These are phyloP conservation scores for Formica exsecta DNA, from an alignment of 1,140 invertebrate genomes.

Conservation along the genomic window DNA sequence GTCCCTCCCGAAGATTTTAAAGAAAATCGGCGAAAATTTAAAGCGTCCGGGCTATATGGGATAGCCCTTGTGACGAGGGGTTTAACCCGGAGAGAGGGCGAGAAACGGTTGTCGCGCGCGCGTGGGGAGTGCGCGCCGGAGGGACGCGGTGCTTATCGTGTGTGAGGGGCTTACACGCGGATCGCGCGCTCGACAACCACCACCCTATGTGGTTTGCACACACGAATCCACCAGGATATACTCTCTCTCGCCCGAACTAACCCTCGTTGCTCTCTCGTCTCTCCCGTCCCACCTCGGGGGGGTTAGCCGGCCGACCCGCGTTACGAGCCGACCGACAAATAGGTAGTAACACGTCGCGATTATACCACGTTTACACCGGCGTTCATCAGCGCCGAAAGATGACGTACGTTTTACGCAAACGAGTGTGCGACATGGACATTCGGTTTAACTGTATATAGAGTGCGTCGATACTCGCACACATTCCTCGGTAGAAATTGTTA, in stretches of 20 bases:
- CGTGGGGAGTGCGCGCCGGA: slow-evolving; percentile 55
- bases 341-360: slow-evolving; percentile 84
- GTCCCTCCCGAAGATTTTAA: slow-evolving; percentile 81
- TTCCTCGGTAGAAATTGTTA: not conserved
- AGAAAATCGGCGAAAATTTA: slow-evolving; percentile 86
- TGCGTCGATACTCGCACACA: not conserved
- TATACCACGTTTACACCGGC: slow-evolving; percentile 80
- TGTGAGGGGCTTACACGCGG: slow-evolving; percentile 84
- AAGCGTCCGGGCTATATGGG: slow-evolving; percentile 69
- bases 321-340: slow-evolving; percentile 81
- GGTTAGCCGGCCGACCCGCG: slow-evolving; percentile 23
- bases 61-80: slow-evolving; percentile 21
- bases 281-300: not conserved
- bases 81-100: slow-evolving; percentile 38
- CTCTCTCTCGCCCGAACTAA: slow-evolving; percentile 69
- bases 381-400: slow-evolving; percentile 71
- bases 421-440: slow-evolving; percentile 16
- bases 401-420: slow-evolving; percentile 69
- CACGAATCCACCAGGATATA: slow-evolving; percentile 69
- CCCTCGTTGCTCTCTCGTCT: slow-evolving; percentile 35
- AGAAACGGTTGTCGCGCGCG: slow-evolving; percentile 41
- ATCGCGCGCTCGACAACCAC: slow-evolving; percentile 80
- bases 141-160: slow-evolving; percentile 82
- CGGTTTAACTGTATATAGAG: slow-evolving; percentile 7
- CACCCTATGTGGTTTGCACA: slow-evolving; percentile 66